phyloP scores from a whole-genome alignment of 2,113 vertebrate genomes.

The Edolisoma coerulescens region DNA sequence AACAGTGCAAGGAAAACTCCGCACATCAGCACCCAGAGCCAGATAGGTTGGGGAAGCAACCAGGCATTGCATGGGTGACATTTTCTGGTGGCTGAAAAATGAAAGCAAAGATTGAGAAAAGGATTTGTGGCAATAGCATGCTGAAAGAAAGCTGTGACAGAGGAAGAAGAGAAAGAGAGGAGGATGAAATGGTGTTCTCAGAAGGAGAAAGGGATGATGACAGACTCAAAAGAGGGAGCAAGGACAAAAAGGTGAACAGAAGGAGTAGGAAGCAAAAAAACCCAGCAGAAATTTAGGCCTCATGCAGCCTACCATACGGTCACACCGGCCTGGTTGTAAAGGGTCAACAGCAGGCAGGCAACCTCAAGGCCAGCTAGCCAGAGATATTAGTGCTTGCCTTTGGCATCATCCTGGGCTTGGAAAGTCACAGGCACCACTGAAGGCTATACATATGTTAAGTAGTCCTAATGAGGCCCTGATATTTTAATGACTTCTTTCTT shows the following conservation, averaged over 20 bases:
- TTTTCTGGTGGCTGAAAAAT: not conserved
- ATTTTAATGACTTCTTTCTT: not conserved
- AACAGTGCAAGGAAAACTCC: not conserved
- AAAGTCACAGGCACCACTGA: not conserved
- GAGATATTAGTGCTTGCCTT: not conserved
- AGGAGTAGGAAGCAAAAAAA: not conserved
- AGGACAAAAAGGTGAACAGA: not conserved
- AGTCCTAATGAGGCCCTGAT: not conserved
- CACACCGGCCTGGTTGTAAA: not conserved
- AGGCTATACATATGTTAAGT: not conserved
- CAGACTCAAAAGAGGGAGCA: not conserved
- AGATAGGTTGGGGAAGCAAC: not conserved
- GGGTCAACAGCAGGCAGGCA: not conserved
- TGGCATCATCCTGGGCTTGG: not conserved
- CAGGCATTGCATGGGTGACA: fast-evolving
- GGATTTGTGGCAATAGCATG: not conserved
- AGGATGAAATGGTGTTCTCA: not conserved
- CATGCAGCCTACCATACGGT: not conserved
- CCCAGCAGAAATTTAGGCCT: not conserved
- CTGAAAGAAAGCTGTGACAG: not conserved
- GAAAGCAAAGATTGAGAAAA: not conserved
- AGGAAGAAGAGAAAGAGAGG: not conserved
- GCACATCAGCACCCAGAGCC: no score
- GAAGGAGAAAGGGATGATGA: not conserved
- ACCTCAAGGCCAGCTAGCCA: not conserved